A percentile compares a stretch with the other conserved stretches of the same genome.
Evolutionary conservation across 2,113 vertebrate species (phyloP).

Genomic region (Budorcas taxicolor): DNA sequence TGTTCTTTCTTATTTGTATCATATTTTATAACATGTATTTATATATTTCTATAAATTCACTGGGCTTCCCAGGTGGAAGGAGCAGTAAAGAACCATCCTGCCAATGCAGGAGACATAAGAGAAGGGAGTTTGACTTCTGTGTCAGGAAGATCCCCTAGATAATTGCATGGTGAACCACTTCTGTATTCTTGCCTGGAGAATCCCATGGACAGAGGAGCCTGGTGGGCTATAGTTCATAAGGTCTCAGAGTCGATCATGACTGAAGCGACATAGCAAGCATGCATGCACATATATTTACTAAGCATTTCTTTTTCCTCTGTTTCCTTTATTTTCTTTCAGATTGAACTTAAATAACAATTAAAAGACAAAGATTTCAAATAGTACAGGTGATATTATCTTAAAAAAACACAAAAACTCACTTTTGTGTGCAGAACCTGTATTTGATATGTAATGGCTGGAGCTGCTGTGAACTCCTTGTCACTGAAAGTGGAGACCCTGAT

Average conservation of each 20-base stretch:
- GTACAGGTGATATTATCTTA: not conserved
- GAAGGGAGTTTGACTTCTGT: not conserved
- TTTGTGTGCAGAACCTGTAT: not conserved
- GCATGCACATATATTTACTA: not conserved
- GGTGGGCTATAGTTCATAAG: not conserved
- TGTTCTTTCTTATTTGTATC: not conserved
- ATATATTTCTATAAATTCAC: not conserved
- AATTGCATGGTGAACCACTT: not conserved
- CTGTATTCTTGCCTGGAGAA: not conserved
- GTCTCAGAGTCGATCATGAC: not conserved
- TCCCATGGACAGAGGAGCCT: not conserved
- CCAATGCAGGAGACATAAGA: not conserved
- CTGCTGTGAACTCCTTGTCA: not conserved
- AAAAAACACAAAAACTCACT: not conserved
- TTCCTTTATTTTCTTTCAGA: not conserved
- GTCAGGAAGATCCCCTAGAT: not conserved
- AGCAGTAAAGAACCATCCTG: not conserved
- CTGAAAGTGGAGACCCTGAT: not conserved
- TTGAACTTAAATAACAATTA: not conserved
- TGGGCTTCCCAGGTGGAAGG: not conserved
- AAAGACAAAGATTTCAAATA: not conserved
- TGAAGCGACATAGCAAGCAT: not conserved
- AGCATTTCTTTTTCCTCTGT: not conserved
- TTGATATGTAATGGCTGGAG: not conserved
- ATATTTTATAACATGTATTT: not conserved